A percentile compares a stretch with the other conserved stretches of the same genome.
These are phyloP conservation scores for human (Homo sapiens) DNA, from an alignment of 2,113 vertebrate species.

Conservation along the genomic window GRCh38 chr4:77196501-77197000, in stretches of 20 bases:
- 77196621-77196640: neutral
- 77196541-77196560: neutral
- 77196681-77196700: neutral
- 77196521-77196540: neutral
- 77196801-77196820: neutral
- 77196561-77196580: neutral
- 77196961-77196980: neutral
- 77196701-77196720: neutral
- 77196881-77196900: accelerated
- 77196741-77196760: neutral
- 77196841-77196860: neutral
- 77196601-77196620: neutral
- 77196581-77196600: neutral
- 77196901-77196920: neutral
- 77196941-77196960: neutral
- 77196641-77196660: neutral
- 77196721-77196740: neutral
- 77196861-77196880: neutral
- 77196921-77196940: neutral
- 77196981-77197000: neutral
- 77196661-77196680: neutral
- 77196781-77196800: neutral
- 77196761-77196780: neutral
- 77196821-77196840: neutral
- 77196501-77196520: neutral